phyloP scores from a whole-genome alignment of 2,888 invertebrate genomes.

The Schizaphis graminum region DNA sequence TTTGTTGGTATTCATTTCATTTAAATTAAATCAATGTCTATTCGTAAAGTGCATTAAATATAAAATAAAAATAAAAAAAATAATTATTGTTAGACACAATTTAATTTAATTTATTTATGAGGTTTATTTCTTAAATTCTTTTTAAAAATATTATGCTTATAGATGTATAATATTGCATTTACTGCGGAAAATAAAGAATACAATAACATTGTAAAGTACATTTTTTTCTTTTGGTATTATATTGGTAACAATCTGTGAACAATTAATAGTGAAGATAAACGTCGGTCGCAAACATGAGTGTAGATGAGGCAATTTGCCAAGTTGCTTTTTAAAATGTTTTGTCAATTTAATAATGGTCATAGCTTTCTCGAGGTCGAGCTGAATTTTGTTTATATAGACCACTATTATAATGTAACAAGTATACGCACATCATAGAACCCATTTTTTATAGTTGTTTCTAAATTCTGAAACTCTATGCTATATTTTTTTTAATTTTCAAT shows the following conservation, averaged over 20 bases:
- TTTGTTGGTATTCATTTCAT: not conserved
- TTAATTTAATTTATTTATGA: not conserved
- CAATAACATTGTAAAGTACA: not conserved
- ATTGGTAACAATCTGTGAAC: constrained; percentile 22
- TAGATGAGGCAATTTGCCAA: constrained; percentile 44
- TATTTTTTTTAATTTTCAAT: not conserved
- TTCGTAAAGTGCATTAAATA: not conserved
- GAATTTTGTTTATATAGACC: not conserved
- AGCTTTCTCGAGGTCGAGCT: not conserved
- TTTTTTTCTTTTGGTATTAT: not conserved
- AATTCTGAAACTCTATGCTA: not conserved
- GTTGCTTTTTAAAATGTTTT: constrained; percentile 56
- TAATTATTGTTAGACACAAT: not conserved
- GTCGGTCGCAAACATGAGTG: not conserved
- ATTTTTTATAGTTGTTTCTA: not conserved
- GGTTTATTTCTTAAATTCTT: not conserved
- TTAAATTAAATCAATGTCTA: not conserved
- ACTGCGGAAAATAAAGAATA: not conserved
- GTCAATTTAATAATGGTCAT: constrained; percentile 11
- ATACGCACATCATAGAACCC: not conserved
- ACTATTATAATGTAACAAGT: constrained; percentile 5
- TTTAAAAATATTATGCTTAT: not conserved
- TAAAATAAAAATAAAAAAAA: not conserved
- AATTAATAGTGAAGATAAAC: constrained; percentile 33
- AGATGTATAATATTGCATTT: not conserved